Percentiles rank a stretch among this genome's conserved stretches.
These are phyloP conservation scores for Dasypogon diadema DNA, from an alignment of 2,888 invertebrate genomes.

Conservation along the genomic window DNA sequence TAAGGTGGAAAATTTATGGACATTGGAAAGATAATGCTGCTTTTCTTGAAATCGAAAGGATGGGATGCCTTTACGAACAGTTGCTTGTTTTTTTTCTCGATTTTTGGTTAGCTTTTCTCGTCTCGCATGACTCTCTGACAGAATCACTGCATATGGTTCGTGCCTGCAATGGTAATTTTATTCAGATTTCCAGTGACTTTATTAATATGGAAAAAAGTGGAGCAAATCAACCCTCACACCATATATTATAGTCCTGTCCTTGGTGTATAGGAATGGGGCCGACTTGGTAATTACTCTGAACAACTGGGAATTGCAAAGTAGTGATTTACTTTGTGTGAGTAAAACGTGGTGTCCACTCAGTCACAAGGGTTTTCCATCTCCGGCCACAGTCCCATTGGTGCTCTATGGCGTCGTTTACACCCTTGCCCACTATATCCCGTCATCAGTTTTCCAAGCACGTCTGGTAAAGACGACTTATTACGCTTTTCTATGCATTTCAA, in stretches of 20 bases:
- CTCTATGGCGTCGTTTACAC: no score
- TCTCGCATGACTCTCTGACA: not conserved
- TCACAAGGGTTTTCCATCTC: no score
- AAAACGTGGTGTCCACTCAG: no score
- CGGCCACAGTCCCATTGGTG: no score
- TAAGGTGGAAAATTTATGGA: conserved; percentile 28
- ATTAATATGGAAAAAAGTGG: not conserved
- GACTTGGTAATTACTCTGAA: no score
- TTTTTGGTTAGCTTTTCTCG: not conserved
- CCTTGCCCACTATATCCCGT: no score
- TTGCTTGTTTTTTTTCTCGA: not conserved
- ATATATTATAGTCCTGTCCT: no score
- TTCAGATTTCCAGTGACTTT: conserved; percentile 9
- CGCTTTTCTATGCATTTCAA: conserved; percentile 44
- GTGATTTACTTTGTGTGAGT: no score
- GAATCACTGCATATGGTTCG: not conserved
- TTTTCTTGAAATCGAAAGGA: conserved; percentile 27
- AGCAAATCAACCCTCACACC: no score
- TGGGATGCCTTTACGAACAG: not conserved
- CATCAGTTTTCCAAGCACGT: conserved; percentile 31
- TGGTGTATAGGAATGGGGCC: no score
- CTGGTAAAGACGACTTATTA: conserved; percentile 28
- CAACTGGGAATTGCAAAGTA: no score
- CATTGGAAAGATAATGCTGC: conserved; percentile 13
- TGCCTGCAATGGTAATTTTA: conserved; percentile 19